These are phyloP conservation scores for Eonycteris spelaea DNA, from an alignment of 2,113 vertebrate genomes.

Conservation along the genomic window DNA sequence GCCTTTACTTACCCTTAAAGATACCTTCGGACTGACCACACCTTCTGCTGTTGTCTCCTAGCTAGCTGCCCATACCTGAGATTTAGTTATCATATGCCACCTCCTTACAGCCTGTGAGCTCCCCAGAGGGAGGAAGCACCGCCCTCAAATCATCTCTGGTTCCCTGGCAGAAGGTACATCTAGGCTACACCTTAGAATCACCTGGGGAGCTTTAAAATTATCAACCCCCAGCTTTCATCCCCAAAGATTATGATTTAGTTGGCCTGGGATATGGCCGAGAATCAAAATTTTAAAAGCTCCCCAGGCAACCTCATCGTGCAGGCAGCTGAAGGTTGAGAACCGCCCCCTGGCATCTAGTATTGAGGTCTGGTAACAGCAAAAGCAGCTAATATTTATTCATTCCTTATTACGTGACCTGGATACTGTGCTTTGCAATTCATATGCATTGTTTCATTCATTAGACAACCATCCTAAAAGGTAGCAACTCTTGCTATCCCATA, in stretches of 20 bases:
- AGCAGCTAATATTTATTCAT: not conserved
- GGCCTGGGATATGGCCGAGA: not conserved
- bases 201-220: not conserved
- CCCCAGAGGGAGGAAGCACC: not conserved
- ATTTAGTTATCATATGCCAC: not conserved
- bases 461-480: not conserved
- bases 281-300: not conserved
- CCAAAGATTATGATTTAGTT: not conserved
- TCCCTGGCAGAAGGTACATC: not conserved
- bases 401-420: not conserved
- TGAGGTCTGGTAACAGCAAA: not conserved
- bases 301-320: not conserved
- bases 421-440: not conserved
- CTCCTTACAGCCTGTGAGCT: not conserved
- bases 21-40: not conserved
- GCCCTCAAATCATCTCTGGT: not conserved
- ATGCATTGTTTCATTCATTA: not conserved
- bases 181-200: not conserved
- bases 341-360: not conserved
- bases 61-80: not conserved
- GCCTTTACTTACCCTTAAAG: not conserved
- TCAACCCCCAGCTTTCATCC: not conserved
- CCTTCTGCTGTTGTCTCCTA: not conserved
- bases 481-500: not conserved
- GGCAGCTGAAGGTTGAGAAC: not conserved